These are phyloP conservation scores for Rhinella marina DNA, from an alignment of 2,797 vertebrate genomes.

Conservation along the genomic window DNA sequence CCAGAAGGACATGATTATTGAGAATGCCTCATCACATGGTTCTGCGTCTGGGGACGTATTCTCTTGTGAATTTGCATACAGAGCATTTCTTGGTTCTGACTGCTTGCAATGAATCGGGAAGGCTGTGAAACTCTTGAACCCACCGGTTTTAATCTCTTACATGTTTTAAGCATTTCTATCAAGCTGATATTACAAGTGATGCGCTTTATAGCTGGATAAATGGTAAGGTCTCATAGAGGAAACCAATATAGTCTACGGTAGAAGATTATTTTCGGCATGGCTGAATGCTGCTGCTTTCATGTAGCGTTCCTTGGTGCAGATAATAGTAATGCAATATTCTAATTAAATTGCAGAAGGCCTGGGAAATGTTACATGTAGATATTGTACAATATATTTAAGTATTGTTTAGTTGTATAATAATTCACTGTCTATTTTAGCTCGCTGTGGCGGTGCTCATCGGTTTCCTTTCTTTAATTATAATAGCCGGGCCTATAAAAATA, in stretches of 20 bases:
- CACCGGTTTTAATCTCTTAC: neutral
- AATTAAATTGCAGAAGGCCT: neutral
- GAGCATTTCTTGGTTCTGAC: neutral
- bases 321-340: neutral
- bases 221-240: neutral
- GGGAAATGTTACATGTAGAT: neutral
- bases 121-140: neutral
- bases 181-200: neutral
- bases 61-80: neutral
- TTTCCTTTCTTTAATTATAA: neutral
- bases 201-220: neutral
- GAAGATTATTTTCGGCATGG: neutral
- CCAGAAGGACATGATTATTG: too few species aligned
- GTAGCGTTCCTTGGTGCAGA: neutral
- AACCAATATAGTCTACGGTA: neutral
- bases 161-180: neutral
- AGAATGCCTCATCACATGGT: neutral
- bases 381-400: neutral
- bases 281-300: neutral
- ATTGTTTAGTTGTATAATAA: neutral
- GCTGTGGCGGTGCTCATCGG: too few species aligned
- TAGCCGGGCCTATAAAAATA: neutral
- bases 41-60: neutral
- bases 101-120: conserved; percentile 10
- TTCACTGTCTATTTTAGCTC: neutral